Percentiles rank a stretch among this genome's conserved stretches.
These are phyloP conservation scores for Pleuronectes platessa DNA, from an alignment of 2,113 vertebrate species.

Conservation along the genomic window DNA sequence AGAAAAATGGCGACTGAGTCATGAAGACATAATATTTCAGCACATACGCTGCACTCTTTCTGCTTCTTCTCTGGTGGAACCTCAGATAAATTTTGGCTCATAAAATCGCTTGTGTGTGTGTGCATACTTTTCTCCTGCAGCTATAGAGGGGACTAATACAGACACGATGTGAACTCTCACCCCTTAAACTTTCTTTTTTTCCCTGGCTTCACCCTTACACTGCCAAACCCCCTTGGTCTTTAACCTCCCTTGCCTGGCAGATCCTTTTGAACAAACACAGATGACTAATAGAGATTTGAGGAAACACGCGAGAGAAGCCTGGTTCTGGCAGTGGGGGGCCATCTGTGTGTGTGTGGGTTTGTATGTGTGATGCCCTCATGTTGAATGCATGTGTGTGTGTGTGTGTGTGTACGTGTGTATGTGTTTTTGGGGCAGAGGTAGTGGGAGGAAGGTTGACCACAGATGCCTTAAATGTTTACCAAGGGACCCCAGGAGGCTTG, in stretches of 20 bases:
- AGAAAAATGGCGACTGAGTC: not conserved
- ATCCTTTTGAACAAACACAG: constrained; percentile 54
- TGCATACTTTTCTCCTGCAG: constrained; percentile 14
- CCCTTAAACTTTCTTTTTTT: constrained; percentile 52
- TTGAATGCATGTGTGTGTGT: constrained; percentile 5
- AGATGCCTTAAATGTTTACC: constrained; percentile 71
- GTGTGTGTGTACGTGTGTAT: constrained; percentile 2
- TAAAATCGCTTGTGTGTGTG: constrained; percentile 15
- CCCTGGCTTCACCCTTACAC: constrained; percentile 38
- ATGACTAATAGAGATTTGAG: constrained; percentile 58
- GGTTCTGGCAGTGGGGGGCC: constrained; percentile 36
- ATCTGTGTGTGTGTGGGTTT: constrained; percentile 15
- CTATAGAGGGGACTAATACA: constrained; percentile 28
- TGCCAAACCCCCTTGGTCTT: constrained; percentile 19
- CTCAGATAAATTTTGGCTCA: constrained; percentile 30
- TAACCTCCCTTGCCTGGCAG: constrained; percentile 36
- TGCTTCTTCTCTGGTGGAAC: constrained; percentile 17
- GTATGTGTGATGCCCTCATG: not conserved
- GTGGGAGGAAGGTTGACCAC: constrained; percentile 62
- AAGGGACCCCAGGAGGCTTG: constrained; percentile 63
- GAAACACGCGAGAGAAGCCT: constrained; percentile 49
- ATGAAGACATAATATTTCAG: not conserved
- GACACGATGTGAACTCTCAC: constrained; percentile 55
- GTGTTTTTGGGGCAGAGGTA: constrained; percentile 58
- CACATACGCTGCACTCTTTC: not conserved